Conservation (phyloP, 2,113 vertebrate genomes). For the Cryptomyrus ogoouensis region DNA sequence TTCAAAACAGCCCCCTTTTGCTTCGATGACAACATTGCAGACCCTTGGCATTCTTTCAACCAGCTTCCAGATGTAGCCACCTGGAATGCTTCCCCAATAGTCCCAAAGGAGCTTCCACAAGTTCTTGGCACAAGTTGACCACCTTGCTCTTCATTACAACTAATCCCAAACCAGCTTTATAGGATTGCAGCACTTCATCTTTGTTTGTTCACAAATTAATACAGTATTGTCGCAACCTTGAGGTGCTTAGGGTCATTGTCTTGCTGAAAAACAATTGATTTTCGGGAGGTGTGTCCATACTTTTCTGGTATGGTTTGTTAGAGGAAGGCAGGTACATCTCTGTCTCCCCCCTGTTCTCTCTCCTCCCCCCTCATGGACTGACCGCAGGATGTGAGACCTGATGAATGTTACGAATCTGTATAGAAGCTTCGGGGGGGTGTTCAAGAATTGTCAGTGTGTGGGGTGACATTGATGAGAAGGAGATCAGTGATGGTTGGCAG, state of each 20-base stretch:
- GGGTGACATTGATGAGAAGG: conserved; percentile 51
- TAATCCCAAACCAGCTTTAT: not conserved
- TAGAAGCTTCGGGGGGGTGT: not conserved
- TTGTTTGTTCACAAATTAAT: not conserved
- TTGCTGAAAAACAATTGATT: not conserved
- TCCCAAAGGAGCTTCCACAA: not conserved
- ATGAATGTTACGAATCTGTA: not conserved
- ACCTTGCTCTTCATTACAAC: not conserved
- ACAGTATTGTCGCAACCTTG: not conserved
- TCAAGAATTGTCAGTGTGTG: conserved; percentile 47
- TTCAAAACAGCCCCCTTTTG: not conserved
- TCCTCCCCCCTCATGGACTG: not conserved
- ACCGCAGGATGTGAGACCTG: not conserved
- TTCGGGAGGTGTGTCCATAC: not conserved
- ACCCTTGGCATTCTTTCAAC: not conserved
- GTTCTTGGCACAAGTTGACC: not conserved
- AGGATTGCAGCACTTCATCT: not conserved
- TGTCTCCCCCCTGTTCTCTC: not conserved
- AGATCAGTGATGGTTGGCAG: conserved; percentile 43
- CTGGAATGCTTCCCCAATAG: not conserved
- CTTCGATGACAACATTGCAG: not conserved
- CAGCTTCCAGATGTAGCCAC: not conserved
- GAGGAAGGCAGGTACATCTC: not conserved
- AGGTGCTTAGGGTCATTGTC: not conserved
- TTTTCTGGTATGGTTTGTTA: not conserved